Percentiles rank a stretch among this genome's conserved stretches.
These are phyloP conservation scores for Nanger granti DNA, from an alignment of 2,113 vertebrate genomes.

Conservation along the genomic window DNA sequence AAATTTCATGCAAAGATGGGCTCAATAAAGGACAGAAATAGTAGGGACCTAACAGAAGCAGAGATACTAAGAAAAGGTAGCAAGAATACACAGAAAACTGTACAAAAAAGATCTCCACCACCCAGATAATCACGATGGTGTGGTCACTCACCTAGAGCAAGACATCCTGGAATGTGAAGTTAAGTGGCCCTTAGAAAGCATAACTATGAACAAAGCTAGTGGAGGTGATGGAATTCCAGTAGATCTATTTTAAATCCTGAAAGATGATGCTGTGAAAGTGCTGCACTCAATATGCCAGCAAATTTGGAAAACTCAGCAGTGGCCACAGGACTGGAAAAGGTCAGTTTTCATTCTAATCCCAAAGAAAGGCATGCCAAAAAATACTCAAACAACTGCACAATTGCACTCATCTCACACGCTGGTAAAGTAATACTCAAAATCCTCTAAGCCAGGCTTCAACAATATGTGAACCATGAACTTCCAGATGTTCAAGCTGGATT, in stretches of 20 bases:
- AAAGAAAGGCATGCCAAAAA: background rate
- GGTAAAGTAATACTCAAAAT: background rate
- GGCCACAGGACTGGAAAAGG: background rate
- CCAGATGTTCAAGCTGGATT: background rate
- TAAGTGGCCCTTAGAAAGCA: background rate
- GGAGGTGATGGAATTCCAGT: background rate
- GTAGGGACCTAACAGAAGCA: background rate
- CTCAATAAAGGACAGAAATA: background rate
- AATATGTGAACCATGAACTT: background rate
- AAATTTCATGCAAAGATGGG: background rate
- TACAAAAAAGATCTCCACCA: background rate
- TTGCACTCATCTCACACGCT: background rate
- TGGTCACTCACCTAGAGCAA: background rate
- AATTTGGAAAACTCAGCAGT: background rate
- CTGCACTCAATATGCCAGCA: background rate
- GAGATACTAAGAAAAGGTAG: background rate
- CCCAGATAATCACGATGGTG: background rate
- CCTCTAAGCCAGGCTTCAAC: background rate
- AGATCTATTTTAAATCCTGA: background rate
- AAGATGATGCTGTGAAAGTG: background rate
- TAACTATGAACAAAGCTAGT: background rate
- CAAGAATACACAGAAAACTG: background rate
- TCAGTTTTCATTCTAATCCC: background rate
- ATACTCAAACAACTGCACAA: background rate
- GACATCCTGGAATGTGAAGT: background rate